These are phyloP conservation scores for Cerastis rubricosa DNA, from an alignment of 2,888 invertebrate species.

Conservation along the genomic window DNA sequence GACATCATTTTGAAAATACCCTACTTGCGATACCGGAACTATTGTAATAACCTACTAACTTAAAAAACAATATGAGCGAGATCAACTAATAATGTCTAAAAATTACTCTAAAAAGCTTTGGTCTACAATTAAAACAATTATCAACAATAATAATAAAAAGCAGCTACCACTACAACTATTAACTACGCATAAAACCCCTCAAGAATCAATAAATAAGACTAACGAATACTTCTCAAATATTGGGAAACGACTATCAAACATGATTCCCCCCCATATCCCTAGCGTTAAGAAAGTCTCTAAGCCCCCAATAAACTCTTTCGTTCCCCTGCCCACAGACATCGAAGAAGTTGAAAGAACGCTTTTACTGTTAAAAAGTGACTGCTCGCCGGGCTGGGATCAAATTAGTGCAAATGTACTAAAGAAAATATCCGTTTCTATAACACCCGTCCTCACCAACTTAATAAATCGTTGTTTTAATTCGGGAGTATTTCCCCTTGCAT, in stretches of 20 bases:
- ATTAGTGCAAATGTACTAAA: not conserved
- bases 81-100: not conserved
- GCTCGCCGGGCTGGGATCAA: not conserved
- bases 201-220: too few relatives aligned
- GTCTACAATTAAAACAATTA: not conserved
- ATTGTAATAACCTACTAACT: too few relatives aligned
- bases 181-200: too few relatives aligned
- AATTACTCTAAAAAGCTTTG: not conserved
- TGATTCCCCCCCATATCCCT: not conserved
- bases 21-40: too few relatives aligned
- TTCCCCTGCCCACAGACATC: not conserved
- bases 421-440: not conserved
- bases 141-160: too few relatives aligned
- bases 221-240: not conserved
- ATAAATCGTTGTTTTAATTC: too few relatives aligned
- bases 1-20: too few relatives aligned
- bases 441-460: not conserved
- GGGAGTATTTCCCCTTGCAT: too few relatives aligned
- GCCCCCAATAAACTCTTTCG: not conserved
- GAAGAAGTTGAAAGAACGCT: not conserved
- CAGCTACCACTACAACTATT: too few relatives aligned
- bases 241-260: not conserved
- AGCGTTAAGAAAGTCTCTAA: not conserved
- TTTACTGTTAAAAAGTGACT: not conserved
- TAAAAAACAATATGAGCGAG: not conserved